Evolutionary conservation across 2,888 invertebrate species (phyloP).

Genomic region (Tigriopus californicus): DNA sequence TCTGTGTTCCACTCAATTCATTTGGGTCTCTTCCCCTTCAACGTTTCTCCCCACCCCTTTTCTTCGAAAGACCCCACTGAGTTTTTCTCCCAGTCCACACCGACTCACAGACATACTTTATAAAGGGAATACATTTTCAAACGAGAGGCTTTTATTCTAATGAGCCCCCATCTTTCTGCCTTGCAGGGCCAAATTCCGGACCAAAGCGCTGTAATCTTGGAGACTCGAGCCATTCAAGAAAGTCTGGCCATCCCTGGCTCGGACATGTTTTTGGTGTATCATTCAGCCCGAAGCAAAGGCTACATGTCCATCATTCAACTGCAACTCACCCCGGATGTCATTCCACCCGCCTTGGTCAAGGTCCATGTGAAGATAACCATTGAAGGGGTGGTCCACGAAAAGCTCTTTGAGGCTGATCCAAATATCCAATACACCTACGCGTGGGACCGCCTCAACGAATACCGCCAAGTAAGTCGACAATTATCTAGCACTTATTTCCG

Average conservation of each 20-base stretch:
- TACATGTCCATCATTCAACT: constrained; percentile 83
- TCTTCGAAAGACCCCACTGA: neutral
- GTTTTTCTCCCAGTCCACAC: no score
- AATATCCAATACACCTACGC: constrained; percentile 86
- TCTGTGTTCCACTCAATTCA: no score
- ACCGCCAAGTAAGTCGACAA: constrained; percentile 61
- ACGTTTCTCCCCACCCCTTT: neutral
- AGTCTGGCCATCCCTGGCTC: constrained; percentile 85
- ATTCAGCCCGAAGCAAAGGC: constrained; percentile 82
- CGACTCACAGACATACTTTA: no score
- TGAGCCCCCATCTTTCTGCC: neutral
- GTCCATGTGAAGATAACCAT: constrained; percentile 49
- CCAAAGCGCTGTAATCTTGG: neutral
- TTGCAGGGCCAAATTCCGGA: neutral
- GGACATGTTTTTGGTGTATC: constrained; percentile 77
- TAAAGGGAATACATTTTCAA: no score
- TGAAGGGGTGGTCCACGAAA: constrained; percentile 49
- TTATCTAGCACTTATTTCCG: constrained; percentile 5
- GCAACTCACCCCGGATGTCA: constrained; percentile 56
- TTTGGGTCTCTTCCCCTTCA: no score
- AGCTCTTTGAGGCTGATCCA: constrained; percentile 87
- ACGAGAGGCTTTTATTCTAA: no score
- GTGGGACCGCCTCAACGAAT: constrained; percentile 95
- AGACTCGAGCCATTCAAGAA: constrained; percentile 72
- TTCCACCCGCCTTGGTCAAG: constrained; percentile 60